phyloP scores from a whole-genome alignment of 1,140 invertebrate species.

The Aphaenogaster floridana region DNA sequence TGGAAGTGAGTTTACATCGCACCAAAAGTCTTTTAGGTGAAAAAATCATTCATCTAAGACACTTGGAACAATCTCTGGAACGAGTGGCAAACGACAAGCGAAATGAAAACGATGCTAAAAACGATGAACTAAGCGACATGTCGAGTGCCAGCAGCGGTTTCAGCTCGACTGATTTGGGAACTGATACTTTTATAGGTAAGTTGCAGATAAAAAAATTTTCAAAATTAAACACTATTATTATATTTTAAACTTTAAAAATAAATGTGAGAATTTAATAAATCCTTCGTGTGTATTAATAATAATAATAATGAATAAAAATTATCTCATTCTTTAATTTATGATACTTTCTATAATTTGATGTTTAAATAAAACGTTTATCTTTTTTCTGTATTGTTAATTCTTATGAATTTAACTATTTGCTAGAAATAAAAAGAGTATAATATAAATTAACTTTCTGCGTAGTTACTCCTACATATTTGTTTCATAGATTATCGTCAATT shows the following conservation, averaged over 20 bases:
- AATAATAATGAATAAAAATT: not conserved
- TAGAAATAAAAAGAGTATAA: not conserved
- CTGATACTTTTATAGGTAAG: constrained; percentile 86
- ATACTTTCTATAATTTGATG: not conserved
- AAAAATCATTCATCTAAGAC: constrained; percentile 92
- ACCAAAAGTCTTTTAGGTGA: constrained; percentile 92
- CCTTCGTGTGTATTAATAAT: not conserved
- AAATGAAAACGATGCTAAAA: constrained; percentile 85
- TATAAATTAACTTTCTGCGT: not conserved
- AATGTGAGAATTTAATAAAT: not conserved
- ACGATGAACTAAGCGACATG: constrained; percentile 88
- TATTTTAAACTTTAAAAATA: not conserved
- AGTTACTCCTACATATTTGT: not conserved
- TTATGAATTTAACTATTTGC: not conserved
- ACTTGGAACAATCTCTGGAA: constrained; percentile 92
- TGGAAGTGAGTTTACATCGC: constrained; percentile 93
- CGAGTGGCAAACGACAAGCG: constrained; percentile 86
- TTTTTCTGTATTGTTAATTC: not conserved
- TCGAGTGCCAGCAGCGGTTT: constrained; percentile 91
- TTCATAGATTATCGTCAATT: constrained; percentile 1
- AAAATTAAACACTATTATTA: not conserved
- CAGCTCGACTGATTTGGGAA: constrained; percentile 90
- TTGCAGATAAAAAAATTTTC: constrained; percentile 13
- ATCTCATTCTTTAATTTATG: not conserved
- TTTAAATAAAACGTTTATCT: not conserved